phyloP scores from a whole-genome alignment of 2,888 invertebrate species.

The Caenorhabditis zanzibari region DNA sequence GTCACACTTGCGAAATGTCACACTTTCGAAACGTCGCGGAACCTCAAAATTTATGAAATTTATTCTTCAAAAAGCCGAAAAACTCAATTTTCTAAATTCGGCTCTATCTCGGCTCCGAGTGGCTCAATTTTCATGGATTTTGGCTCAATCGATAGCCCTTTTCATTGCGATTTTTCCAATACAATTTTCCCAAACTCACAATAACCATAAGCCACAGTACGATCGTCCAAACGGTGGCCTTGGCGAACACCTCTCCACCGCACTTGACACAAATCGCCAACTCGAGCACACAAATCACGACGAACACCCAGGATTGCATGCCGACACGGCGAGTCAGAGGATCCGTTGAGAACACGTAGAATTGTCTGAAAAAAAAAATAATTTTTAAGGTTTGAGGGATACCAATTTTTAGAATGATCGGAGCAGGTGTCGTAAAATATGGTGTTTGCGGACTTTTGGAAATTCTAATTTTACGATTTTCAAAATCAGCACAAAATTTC shows the following conservation, averaged over 20 bases:
- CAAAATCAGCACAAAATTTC: neutral
- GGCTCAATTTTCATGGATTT: too few relatives aligned
- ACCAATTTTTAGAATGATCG: neutral
- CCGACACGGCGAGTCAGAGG: slow-evolving; percentile 97
- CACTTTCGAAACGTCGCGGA: too few relatives aligned
- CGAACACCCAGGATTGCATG: slow-evolving; percentile 98
- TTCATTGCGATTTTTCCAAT: too few relatives aligned
- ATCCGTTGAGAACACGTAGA: slow-evolving; percentile 97
- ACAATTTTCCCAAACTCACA: slow-evolving; percentile 64
- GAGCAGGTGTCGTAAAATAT: too few relatives aligned
- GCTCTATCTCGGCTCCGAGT: too few relatives aligned
- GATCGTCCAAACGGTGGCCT: slow-evolving; percentile 69
- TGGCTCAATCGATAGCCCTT: too few relatives aligned
- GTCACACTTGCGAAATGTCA: too few relatives aligned
- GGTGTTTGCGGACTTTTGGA: too few relatives aligned
- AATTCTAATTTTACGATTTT: too few relatives aligned
- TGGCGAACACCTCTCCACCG: slow-evolving; percentile 77
- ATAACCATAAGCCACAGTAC: slow-evolving; percentile 76
- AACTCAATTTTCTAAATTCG: too few relatives aligned
- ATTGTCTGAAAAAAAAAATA: slow-evolving; percentile 88
- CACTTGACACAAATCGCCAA: slow-evolving; percentile 82
- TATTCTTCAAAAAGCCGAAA: too few relatives aligned
- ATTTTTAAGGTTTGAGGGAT: neutral
- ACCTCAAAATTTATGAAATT: too few relatives aligned
- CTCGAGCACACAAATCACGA: slow-evolving; percentile 85